These are phyloP conservation scores for Aleiodes sp. DNA, from an alignment of 1,140 invertebrate genomes.

Conservation along the genomic window DNA sequence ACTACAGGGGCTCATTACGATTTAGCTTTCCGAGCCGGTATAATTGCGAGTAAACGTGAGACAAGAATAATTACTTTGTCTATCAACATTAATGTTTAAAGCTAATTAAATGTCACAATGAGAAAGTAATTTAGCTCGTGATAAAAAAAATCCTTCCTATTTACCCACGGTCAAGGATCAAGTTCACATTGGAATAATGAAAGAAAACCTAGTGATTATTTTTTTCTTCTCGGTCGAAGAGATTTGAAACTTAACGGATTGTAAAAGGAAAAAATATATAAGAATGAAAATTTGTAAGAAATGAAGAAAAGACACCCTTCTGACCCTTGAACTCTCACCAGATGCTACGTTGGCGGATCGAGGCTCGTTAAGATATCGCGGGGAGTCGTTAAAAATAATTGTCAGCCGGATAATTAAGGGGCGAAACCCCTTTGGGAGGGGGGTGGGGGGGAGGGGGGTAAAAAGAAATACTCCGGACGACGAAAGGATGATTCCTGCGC, in stretches of 20 bases:
- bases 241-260: not conserved
- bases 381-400: constrained; percentile 66
- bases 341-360: constrained; percentile 55
- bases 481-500: constrained; percentile 39
- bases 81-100: no score
- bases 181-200: no score
- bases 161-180: no score
- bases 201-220: not conserved
- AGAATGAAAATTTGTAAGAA: constrained; percentile 26
- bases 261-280: not conserved
- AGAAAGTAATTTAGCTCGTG: no score
- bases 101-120: no score
- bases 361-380: constrained; percentile 61
- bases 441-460: constrained; percentile 29
- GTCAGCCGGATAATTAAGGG: constrained; percentile 65
- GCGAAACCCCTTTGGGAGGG: constrained; percentile 46
- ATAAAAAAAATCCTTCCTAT: no score
- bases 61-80: no score
- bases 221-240: not conserved
- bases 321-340: constrained; percentile 27
- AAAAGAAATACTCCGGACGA: constrained; percentile 32
- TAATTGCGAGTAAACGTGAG: no score
- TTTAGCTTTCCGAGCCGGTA: no score
- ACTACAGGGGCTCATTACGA: no score
- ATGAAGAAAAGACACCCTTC: constrained; percentile 46